Conservation (phyloP, 2,888 invertebrate species). For the Drosophila putrida region DNA sequence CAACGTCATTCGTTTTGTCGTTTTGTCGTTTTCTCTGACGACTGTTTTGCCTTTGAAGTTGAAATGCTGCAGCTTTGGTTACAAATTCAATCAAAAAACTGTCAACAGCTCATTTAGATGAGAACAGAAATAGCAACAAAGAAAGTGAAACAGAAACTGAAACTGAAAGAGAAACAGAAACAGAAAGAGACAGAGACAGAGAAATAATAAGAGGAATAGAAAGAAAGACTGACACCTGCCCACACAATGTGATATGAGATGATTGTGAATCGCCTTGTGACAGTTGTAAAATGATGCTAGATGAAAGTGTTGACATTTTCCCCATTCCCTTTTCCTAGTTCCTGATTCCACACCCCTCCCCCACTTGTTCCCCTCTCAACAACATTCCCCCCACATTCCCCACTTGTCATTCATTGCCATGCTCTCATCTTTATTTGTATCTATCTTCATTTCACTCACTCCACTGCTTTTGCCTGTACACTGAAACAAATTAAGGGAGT, state of each 20-base stretch:
- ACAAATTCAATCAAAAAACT: constrained; percentile 81
- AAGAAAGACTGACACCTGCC: constrained; percentile 37
- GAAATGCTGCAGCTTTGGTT: constrained; percentile 76
- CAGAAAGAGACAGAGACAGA: neutral
- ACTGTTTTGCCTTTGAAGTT: constrained; percentile 70
- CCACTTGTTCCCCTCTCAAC: neutral
- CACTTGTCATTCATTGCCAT: constrained; percentile 4
- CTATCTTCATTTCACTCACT: neutral
- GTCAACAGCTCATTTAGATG: constrained; percentile 56
- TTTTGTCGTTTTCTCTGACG: constrained; percentile 9
- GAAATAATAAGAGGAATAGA: no score
- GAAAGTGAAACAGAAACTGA: no score
- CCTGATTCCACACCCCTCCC: neutral
- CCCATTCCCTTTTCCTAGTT: neutral
- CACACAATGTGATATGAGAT: constrained; percentile 36
- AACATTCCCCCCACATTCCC: neutral
- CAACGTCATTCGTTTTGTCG: constrained; percentile 15
- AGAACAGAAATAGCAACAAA: constrained; percentile 21
- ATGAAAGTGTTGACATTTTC: constrained; percentile 71
- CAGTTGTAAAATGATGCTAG: constrained; percentile 74
- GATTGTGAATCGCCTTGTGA: constrained; percentile 25
- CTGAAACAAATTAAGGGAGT: no score
- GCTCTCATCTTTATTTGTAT: neutral
- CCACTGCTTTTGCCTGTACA: neutral
- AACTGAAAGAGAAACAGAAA: neutral